Conservation (phyloP, 2,797 vertebrate genomes). For the Microctenopoma steveboyesi region DNA sequence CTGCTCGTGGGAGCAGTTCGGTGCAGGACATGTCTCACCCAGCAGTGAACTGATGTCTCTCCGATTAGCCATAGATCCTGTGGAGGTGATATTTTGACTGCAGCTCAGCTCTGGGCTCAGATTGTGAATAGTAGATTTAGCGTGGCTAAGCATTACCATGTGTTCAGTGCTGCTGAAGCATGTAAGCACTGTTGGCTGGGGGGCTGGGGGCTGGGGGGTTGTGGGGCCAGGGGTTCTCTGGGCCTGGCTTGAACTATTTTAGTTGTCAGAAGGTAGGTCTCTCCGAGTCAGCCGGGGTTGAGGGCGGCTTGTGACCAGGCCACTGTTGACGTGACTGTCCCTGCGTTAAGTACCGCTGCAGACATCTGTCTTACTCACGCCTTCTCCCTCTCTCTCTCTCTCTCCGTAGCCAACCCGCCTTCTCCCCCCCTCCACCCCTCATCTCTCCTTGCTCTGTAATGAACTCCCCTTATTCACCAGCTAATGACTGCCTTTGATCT, state of each 20-base stretch:
- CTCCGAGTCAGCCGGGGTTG: conserved; percentile 69
- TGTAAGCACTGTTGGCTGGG: conserved; percentile 63
- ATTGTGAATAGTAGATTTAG: conserved; percentile 73
- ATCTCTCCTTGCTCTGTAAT: conserved; percentile 84
- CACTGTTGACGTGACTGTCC: conserved; percentile 82
- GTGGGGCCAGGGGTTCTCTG: conserved; percentile 33
- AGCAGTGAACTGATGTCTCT: conserved; percentile 45
- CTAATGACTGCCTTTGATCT: conserved; percentile 91
- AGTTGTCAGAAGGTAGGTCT: conserved; percentile 65
- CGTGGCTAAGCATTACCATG: conserved; percentile 79
- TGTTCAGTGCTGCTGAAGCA: conserved; percentile 74
- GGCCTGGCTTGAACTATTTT: conserved; percentile 61
- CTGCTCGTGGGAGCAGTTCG: conserved; percentile 20
- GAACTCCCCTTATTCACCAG: conserved; percentile 87
- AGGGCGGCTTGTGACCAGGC: conserved; percentile 67
- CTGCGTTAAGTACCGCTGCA: conserved; percentile 79
- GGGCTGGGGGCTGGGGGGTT: background rate
- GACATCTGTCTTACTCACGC: conserved; percentile 75
- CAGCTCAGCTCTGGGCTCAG: conserved; percentile 63
- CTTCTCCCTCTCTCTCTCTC: conserved; percentile 27
- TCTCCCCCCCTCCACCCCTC: conserved; percentile 61
- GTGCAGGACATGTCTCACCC: conserved; percentile 30
- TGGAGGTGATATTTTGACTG: conserved; percentile 74
- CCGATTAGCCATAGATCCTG: conserved; percentile 63
- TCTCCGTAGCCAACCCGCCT: conserved; percentile 48